phyloP scores from a whole-genome alignment of 2,888 invertebrate species.

The Leistus spinibarbis region DNA sequence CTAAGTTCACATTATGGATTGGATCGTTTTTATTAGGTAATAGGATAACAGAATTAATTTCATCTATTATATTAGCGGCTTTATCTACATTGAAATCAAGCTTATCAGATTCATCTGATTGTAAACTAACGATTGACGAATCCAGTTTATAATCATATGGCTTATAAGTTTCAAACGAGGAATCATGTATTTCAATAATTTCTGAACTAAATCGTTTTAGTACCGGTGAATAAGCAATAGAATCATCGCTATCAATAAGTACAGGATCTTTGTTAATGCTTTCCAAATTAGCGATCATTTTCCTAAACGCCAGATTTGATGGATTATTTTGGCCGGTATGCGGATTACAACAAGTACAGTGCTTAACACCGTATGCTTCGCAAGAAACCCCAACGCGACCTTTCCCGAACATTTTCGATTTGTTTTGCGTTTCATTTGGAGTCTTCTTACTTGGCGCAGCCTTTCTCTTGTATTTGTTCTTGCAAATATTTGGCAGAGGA shows the following conservation, averaged over 20 bases:
- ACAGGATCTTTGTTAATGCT: neutral
- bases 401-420: constrained; percentile 8
- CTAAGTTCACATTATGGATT: neutral
- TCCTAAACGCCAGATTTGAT: too few species aligned
- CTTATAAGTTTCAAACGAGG: too few species aligned
- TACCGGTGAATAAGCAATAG: too few species aligned
- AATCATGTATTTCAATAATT: constrained; percentile 1
- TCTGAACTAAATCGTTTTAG: neutral
- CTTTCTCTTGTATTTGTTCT: constrained; percentile 4
- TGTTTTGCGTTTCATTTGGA: neutral
- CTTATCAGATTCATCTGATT: too few species aligned
- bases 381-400: constrained; percentile 20
- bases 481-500: neutral
- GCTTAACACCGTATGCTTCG: constrained; percentile 12
- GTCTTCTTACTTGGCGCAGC: neutral
- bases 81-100: neutral
- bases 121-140: too few species aligned
- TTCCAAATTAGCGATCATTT: neutral
- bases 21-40: neutral
- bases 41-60: neutral
- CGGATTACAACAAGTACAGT: constrained; percentile 9
- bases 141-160: too few species aligned
- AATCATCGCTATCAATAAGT: neutral
- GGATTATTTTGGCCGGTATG: neutral
- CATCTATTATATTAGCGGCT: neutral